Conservation (phyloP, 2,888 invertebrate genomes). For the Apeira syringaria region DNA sequence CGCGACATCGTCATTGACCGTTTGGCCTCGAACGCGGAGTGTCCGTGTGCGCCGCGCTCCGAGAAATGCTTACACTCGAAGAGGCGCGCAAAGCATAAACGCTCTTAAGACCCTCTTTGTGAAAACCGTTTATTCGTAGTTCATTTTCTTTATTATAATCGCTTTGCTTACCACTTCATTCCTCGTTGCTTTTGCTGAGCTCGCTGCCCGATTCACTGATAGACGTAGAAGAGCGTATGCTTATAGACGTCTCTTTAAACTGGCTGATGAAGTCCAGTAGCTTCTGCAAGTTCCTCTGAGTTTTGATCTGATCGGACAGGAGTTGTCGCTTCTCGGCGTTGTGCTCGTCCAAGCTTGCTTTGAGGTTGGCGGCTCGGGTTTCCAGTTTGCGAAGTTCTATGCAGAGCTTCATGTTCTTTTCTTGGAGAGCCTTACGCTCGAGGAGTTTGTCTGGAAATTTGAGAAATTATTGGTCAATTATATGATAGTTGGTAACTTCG, state of each 20-base stretch:
- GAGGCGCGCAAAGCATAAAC: no score
- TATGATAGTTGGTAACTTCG: background rate
- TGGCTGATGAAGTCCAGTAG: constrained; percentile 77
- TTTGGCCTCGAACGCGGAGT: no score
- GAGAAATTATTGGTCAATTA: no score
- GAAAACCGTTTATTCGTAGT: no score
- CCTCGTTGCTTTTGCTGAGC: constrained; percentile 72
- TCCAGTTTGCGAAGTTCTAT: constrained; percentile 72
- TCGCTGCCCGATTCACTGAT: constrained; percentile 71
- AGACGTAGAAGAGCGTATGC: constrained; percentile 60
- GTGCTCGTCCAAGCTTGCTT: constrained; percentile 74
- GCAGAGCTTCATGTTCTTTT: constrained; percentile 72
- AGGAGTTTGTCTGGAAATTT: constrained; percentile 72
- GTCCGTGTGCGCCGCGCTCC: no score
- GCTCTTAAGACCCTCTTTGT: no score
- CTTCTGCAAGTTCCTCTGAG: constrained; percentile 75
- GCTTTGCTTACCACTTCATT: constrained; percentile 54
- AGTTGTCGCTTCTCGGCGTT: constrained; percentile 74
- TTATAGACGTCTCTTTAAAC: constrained; percentile 74
- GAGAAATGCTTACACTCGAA: no score
- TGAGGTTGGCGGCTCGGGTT: constrained; percentile 66
- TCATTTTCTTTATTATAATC: no score
- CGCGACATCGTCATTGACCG: no score
- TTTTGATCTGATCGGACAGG: constrained; percentile 73
- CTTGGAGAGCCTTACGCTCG: constrained; percentile 70